Percentiles rank a stretch among this genome's conserved stretches.
Evolutionary conservation across 2,113 vertebrate genomes (phyloP).

Genomic region (Planiliza haematocheilus): DNA sequence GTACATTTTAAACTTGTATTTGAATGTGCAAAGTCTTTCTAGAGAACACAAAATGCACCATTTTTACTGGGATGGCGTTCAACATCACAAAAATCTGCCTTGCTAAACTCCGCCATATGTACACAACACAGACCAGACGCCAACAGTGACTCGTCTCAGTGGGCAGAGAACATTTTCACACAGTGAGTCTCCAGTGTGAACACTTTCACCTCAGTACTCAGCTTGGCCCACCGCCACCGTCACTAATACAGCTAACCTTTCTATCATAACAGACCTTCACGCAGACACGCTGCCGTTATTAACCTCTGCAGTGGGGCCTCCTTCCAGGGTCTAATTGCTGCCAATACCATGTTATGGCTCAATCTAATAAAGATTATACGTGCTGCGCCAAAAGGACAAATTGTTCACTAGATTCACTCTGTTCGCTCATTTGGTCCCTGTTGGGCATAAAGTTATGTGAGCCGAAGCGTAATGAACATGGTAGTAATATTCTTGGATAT

Average conservation of each 20-base stretch:
- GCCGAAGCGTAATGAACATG: conserved; percentile 67
- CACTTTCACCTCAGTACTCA: conserved; percentile 9
- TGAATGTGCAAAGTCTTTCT: too few relatives aligned
- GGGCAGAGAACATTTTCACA: conserved; percentile 49
- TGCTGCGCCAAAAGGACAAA: conserved; percentile 74
- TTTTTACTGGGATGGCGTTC: too few relatives aligned
- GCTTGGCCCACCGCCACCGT: conserved; percentile 58
- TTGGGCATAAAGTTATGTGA: conserved; percentile 71
- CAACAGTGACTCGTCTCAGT: conserved; percentile 29
- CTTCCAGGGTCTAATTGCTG: conserved; percentile 74
- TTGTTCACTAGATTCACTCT: conserved; percentile 60
- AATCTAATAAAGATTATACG: conserved; percentile 78
- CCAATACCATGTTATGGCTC: conserved; percentile 71
- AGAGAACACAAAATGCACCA: too few relatives aligned
- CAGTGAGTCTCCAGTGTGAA: conserved; percentile 25
- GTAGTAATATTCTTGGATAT: conserved; percentile 54
- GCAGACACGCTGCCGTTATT: conserved; percentile 72
- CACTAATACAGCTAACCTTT: conserved; percentile 76
- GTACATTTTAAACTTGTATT: too few relatives aligned
- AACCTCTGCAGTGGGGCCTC: conserved; percentile 69
- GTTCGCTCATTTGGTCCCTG: conserved; percentile 65
- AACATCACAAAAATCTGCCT: too few relatives aligned
- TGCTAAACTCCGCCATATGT: neutral
- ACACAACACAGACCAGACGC: conserved; percentile 20
- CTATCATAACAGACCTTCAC: conserved; percentile 62